Evolutionary conservation across 2,888 invertebrate species (phyloP), one percentile per base, ranked within the genome.

Genomic region (Eumacrocentrus americanus): DNA sequence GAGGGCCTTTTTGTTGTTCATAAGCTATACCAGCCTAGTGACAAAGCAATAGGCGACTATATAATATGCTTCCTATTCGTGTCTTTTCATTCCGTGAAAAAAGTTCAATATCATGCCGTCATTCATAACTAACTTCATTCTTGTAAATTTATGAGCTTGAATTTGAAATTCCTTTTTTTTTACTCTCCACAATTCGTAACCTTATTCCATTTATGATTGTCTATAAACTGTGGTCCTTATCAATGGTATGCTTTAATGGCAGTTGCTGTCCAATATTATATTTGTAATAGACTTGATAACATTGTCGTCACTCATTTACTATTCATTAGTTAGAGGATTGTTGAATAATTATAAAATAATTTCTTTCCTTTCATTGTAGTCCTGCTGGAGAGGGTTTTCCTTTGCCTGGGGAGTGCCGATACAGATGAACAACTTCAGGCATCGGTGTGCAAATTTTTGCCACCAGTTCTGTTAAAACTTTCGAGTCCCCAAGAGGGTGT

Each of bases 381-480:
- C 80, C 85, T 96, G 51, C 83, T 96, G 76, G 96, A 96, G 80
- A 85, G 95, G 67, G 95, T 96, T 11, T 91, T 96, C 75, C 83
- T 96, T 58, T 88, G 95, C 50, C 86, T 96, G 68, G 95, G 95
- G 14, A 91, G 91, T 71, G 92, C 94, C 1, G 94, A 95, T 69
- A 89, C 89, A 4, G 96, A 97, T 83, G 93, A 94, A 57, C 91
- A 95, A 76, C 83, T 96, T 58, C 91, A 95, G 81, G 87, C 86
- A 73, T 89, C 90, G 58, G 87, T 96, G 23, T 87, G 84, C 57
- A 89, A 93, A 77, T 95, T 95, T 80, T 81, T 97, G 56, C 88
- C 93, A 22, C 95, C 95, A 14, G 92, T 95, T 58, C 86, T 96
- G 63, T 84, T 95, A n/a, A 96, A 96, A 82, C 84, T 97, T 51